Evolutionary conservation across 1,140 invertebrate species (phyloP), one percentile per base, ranked within the genome.

Genomic region (Eciton burchellii): DNA sequence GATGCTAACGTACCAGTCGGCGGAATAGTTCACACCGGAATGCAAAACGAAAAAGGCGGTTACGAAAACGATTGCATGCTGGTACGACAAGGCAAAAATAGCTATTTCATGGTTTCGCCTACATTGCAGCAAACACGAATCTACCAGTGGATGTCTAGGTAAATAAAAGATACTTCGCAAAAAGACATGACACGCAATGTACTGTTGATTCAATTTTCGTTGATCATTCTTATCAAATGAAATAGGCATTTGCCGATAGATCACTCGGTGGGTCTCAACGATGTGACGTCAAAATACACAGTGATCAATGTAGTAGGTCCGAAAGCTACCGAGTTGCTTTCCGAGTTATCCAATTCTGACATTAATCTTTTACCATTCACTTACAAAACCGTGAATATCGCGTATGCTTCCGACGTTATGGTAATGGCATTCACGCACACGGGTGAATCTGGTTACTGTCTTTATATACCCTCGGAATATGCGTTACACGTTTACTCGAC

Each of bases 251-350:
- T 96, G 43, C 96, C 96, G 41, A 52, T 89, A 9, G 95, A 97
- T 89, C 95, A 95, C 63, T 95, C 95, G 24, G 95, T 97, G 1
- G 93, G 95, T 77, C 92, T 97, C 9, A 96, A 95, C 77, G 97
- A 98, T 89, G 95, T 97, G 1, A 98, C 97, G 0, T 97, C 96
- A 24, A 96, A 97, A 93, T 98, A 97, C 91, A 97, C 97, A 0
- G 97, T 97, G 0, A 95, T 98, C 41, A 97, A 97, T 94, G 94
- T 98, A 19, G 97, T 98, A 90, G 97, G 97, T 24, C 97, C 97
- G 3, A 96, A 97, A 93, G 96, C 97, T 43, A 92, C 95, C 43
- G 95, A 96, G 88, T 92, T 98, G 6, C 91, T 98, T 72, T 95
- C 95, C 43, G 97, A 98, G 91, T 91, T 98, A 14, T 97, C 97